A percentile compares a stretch with the other conserved stretches of the same genome.
These are phyloP conservation scores for Carassius carassius DNA, from an alignment of 2,113 vertebrate species.

Conservation along the genomic window DNA sequence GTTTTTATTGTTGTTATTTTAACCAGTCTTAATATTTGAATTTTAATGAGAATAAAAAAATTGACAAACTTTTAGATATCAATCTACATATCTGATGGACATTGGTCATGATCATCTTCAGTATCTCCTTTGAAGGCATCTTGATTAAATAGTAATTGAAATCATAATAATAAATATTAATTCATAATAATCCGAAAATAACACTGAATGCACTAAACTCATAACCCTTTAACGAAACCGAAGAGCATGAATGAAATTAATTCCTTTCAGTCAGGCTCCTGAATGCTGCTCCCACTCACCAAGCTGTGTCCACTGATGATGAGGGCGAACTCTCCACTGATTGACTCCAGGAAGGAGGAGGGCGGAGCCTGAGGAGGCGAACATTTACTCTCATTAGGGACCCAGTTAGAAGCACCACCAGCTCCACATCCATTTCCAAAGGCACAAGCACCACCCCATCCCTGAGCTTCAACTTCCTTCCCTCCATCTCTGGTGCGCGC, in stretches of 20 bases:
- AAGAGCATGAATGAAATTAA: neutral
- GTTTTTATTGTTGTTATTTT: too few relatives aligned
- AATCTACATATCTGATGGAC: too few relatives aligned
- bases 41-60: too few relatives aligned
- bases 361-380: conserved; percentile 56
- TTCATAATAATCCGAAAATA: too few relatives aligned
- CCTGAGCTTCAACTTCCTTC: conserved; percentile 74
- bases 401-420: conserved; percentile 45
- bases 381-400: conserved; percentile 53
- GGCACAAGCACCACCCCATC: conserved; percentile 71
- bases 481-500: conserved; percentile 64
- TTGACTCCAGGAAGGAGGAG: conserved; percentile 81
- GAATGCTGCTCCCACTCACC: conserved; percentile 70
- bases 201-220: too few relatives aligned
- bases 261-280: neutral
- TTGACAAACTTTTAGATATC: too few relatives aligned
- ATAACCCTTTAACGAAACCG: neutral
- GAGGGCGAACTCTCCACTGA: conserved; percentile 88
- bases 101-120: too few relatives aligned
- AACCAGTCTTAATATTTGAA: too few relatives aligned
- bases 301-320: conserved; percentile 92
- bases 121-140: too few relatives aligned
- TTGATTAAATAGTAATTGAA: too few relatives aligned
- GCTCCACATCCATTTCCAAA: conserved; percentile 77
- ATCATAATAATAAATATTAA: too few relatives aligned